Percentiles rank a stretch among this genome's conserved stretches.
Conservation (phyloP, 2,888 invertebrate genomes). For the Dolichomitus sp. region DNA sequence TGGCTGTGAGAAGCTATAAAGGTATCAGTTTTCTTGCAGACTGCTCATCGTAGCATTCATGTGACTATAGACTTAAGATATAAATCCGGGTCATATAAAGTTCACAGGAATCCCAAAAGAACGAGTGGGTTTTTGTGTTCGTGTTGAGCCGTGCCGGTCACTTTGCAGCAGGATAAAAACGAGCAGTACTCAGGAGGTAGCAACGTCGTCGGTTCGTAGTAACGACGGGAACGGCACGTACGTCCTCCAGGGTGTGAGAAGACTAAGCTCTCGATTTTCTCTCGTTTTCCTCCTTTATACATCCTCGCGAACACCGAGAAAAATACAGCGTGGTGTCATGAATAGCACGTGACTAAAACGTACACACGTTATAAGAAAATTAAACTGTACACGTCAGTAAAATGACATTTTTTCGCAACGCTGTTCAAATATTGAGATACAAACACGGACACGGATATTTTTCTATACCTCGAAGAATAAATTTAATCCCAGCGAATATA, state of each 20-base stretch:
- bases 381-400: not conserved
- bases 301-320: not conserved
- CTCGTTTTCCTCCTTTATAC: conserved; percentile 32
- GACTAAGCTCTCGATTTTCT: conserved; percentile 49
- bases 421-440: not conserved
- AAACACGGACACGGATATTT: not conserved
- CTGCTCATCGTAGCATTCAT: not conserved
- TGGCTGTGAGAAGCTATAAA: not conserved
- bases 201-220: conserved; percentile 38
- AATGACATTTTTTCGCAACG: not conserved
- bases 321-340: not conserved
- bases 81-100: conserved; percentile 6
- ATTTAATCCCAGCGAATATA: not conserved
- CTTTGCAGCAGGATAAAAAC: conserved; percentile 10
- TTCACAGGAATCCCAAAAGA: conserved; percentile 4
- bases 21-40: not conserved
- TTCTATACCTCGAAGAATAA: not conserved
- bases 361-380: not conserved
- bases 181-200: not conserved
- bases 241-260: conserved; percentile 37
- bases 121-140: conserved; percentile 45
- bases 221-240: conserved; percentile 62
- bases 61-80: not conserved
- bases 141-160: conserved; percentile 26
- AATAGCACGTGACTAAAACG: not conserved